Conservation (phyloP, 2,797 vertebrate species). For the Sebastiscus tertius region DNA sequence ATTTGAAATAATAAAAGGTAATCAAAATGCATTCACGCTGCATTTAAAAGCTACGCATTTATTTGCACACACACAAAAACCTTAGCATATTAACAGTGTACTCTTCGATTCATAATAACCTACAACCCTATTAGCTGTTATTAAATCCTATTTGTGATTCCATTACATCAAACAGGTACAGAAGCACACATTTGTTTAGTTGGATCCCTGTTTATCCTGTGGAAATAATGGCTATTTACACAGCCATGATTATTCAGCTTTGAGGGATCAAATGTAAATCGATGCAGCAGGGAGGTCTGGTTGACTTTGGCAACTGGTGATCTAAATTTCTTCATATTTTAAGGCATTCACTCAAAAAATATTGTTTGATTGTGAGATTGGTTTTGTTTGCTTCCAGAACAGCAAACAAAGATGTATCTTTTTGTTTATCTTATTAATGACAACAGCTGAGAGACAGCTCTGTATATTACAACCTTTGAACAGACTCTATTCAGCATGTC, state of each 20-base stretch:
- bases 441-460: neutral
- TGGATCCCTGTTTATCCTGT: conserved; percentile 73
- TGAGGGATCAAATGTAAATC: conserved; percentile 91
- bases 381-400: neutral
- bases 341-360: conserved; percentile 18
- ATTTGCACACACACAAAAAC: conserved; percentile 5
- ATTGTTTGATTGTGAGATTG: neutral
- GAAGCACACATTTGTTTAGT: conserved; percentile 72
- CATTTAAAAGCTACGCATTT: conserved; percentile 16
- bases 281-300: conserved; percentile 74
- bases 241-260: conserved; percentile 89
- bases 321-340: conserved; percentile 28
- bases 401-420: neutral
- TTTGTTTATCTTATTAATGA: neutral
- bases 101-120: conserved; percentile 60
- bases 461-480: neutral
- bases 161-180: conserved; percentile 77
- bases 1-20: neutral
- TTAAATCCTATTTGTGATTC: conserved; percentile 77
- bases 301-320: conserved; percentile 60
- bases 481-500: neutral
- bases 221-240: conserved; percentile 90
- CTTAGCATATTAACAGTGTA: conserved; percentile 27
- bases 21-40: conserved; percentile 8
- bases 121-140: conserved; percentile 67